phyloP scores from a whole-genome alignment of 2,888 invertebrate species.

The Agrotis exclamationis region DNA sequence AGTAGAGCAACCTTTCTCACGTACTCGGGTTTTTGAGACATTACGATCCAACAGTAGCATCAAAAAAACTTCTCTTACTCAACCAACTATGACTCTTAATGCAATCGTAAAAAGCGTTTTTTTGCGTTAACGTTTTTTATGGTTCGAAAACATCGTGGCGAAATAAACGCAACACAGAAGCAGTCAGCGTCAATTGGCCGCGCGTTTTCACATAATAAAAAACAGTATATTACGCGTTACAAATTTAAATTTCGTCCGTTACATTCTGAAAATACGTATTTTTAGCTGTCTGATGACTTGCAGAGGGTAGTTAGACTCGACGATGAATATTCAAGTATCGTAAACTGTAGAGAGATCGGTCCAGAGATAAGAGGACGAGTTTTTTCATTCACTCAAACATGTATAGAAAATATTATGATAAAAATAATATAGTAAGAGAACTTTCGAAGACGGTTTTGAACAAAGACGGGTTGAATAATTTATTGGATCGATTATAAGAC shows the following conservation, averaged over 20 bases:
- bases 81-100: constrained; percentile 40
- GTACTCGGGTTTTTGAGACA: constrained; percentile 62
- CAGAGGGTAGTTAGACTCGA: constrained; percentile 55
- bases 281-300: constrained; percentile 50
- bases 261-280: constrained; percentile 65
- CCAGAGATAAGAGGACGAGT: constrained; percentile 51
- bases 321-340: constrained; percentile 52
- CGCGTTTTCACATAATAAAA: constrained; percentile 73
- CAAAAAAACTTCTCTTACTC: constrained; percentile 35
- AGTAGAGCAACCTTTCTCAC: constrained; percentile 77
- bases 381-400: constrained; percentile 44
- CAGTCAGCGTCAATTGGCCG: constrained; percentile 54
- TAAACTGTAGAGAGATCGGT: constrained; percentile 57
- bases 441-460: constrained; percentile 55
- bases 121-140: constrained; percentile 58
- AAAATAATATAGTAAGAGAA: constrained; percentile 46
- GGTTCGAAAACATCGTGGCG: constrained; percentile 52
- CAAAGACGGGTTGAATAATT: constrained; percentile 52
- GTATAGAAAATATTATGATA: constrained; percentile 40
- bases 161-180: constrained; percentile 65
- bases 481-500: constrained; percentile 59
- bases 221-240: constrained; percentile 68
- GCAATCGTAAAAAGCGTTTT: constrained; percentile 33
- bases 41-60: constrained; percentile 55
- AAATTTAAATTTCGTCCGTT: constrained; percentile 65